Percentiles rank a stretch among this genome's conserved stretches.
These are phyloP conservation scores for Vollenhovia emeryi DNA, from an alignment of 1,140 invertebrate genomes.

Conservation along the genomic window DNA sequence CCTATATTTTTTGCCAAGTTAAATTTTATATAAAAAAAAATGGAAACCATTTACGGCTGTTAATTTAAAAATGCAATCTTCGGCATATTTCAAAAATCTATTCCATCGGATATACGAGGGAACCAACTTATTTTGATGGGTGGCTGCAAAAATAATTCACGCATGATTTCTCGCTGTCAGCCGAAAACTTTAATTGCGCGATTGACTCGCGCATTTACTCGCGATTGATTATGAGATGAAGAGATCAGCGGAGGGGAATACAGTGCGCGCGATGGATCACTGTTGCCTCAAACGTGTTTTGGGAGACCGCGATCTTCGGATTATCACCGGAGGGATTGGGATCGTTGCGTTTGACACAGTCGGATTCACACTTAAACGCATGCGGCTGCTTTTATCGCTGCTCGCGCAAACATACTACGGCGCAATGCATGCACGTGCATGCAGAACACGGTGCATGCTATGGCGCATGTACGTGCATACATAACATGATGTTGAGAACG, in stretches of 20 bases:
- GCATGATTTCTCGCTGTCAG: neutral
- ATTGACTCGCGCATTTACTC: neutral
- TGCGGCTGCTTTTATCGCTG: neutral
- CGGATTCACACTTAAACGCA: neutral
- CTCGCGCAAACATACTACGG: neutral
- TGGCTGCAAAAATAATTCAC: neutral
- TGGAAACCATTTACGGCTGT: neutral
- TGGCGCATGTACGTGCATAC: too few relatives aligned
- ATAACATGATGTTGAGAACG: neutral
- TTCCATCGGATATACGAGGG: neutral
- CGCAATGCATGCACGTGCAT: too few relatives aligned
- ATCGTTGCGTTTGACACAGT: neutral
- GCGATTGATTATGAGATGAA: neutral
- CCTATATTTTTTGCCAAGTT: neutral
- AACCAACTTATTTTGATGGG: neutral
- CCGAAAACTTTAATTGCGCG: neutral
- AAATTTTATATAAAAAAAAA: neutral
- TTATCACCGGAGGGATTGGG: neutral
- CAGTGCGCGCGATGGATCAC: neutral
- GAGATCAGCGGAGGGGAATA: neutral
- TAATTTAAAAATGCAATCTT: neutral
- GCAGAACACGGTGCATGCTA: too few relatives aligned
- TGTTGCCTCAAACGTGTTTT: neutral
- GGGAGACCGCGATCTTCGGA: neutral
- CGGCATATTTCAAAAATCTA: neutral